phyloP scores from a whole-genome alignment of 2,888 invertebrate genomes.

The Zygogramma bicolorata region DNA sequence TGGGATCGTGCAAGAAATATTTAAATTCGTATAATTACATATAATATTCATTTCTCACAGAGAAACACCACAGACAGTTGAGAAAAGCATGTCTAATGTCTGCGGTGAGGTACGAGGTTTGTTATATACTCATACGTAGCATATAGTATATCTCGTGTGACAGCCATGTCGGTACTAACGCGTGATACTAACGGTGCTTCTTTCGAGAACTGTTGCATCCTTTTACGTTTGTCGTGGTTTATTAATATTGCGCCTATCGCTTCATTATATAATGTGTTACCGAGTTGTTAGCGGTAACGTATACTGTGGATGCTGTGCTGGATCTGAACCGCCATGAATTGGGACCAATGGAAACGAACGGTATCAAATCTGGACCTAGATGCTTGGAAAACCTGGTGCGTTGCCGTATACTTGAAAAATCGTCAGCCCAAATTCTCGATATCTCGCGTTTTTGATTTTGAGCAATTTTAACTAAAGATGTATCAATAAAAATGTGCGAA shows the following conservation, averaged over 20 bases:
- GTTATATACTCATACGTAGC: slow-evolving; percentile 7
- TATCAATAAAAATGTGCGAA: too few species aligned
- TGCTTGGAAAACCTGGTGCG: too few species aligned
- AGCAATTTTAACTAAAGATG: too few species aligned
- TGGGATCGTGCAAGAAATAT: not conserved
- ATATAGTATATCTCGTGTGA: slow-evolving; percentile 16
- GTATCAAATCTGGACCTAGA: too few species aligned
- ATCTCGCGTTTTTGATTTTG: too few species aligned
- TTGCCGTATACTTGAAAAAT: too few species aligned
- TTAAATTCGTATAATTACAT: slow-evolving; percentile 2
- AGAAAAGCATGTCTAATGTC: slow-evolving; percentile 10
- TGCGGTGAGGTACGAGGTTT: not conserved
- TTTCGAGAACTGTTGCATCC: slow-evolving; percentile 29
- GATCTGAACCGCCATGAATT: not conserved
- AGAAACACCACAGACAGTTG: not conserved
- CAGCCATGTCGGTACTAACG: slow-evolving; percentile 20
- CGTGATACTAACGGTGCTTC: slow-evolving; percentile 33
- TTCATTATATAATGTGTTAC: slow-evolving; percentile 29
- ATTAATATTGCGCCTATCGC: slow-evolving; percentile 30
- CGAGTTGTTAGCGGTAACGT: not conserved
- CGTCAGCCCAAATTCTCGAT: too few species aligned
- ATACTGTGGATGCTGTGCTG: not conserved
- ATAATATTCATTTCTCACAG: not conserved
- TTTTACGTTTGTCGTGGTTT: slow-evolving; percentile 33
- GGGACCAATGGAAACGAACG: too few species aligned